These are phyloP conservation scores for Prosapia bicincta DNA, from an alignment of 2,888 invertebrate genomes.

Conservation along the genomic window DNA sequence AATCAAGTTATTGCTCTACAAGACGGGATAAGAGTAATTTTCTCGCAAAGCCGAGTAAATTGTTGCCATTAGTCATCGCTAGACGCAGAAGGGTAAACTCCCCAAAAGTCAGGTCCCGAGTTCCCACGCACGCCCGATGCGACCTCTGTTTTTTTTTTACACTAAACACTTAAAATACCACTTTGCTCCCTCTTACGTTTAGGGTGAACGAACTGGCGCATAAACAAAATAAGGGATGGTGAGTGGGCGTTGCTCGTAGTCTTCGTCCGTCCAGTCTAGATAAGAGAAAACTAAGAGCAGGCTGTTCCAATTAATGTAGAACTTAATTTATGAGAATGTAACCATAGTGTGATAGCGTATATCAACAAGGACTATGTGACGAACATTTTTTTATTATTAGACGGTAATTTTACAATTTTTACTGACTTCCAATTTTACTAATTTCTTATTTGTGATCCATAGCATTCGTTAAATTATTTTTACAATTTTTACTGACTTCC, in stretches of 20 bases:
- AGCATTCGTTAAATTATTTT: no score
- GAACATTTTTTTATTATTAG: no score
- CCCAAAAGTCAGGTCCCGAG: not conserved
- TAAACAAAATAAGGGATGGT: not conserved
- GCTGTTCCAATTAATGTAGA: no score
- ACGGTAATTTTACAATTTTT: no score
- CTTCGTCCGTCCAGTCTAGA: not conserved
- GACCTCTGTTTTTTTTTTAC: not conserved
- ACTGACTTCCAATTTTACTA: no score
- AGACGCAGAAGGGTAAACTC: not conserved
- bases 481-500: no score
- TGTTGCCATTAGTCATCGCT: not conserved
- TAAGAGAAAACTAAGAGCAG: no score
- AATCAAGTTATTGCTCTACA: no score
- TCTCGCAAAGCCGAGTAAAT: not conserved
- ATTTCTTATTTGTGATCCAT: no score
- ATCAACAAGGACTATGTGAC: no score
- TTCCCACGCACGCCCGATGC: not conserved
- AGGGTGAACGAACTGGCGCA: not conserved
- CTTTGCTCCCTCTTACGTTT: not conserved
- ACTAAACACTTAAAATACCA: not conserved
- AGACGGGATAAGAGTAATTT: not conserved
- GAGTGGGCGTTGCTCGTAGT: not conserved
- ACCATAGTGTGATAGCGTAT: no score
- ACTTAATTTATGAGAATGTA: no score